Evolutionary conservation across 2,888 invertebrate genomes (phyloP), one percentile per base, ranked within the genome.

Genomic region (Villa cingulata): DNA sequence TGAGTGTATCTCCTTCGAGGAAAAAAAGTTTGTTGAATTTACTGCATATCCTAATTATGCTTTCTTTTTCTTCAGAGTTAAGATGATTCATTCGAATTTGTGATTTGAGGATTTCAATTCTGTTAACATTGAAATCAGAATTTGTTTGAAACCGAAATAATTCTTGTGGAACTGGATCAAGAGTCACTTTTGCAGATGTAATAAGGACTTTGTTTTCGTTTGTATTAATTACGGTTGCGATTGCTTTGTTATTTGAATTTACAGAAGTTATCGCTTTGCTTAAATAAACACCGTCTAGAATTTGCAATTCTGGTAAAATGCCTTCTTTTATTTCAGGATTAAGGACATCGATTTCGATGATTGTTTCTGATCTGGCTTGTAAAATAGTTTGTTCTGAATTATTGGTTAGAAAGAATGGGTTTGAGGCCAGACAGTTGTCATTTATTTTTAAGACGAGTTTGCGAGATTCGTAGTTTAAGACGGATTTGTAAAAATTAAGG

Each of bases 1-100:
- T 32, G 10, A 51, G 34, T 4, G 44, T 20, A 15, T 49, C 49
- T 10, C 42, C 48, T 18, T 48, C 41, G 10, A 48, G 40, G 12
- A 38, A 38, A 46, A 43, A 48, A 7, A 51, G 12, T 32, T 51
- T 43, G 32, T 46, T 48, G 29, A 37, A 50, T 38, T 50, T 37
- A 12, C 37, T 23, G 16, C 47, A 50, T 19, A 45, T 50, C 17
- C 16, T 37, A 4, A 43, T 36, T 9, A 47, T 41, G 12, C 43
- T 37, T 16, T 44, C 36, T 32, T 42, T 38, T 45, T 51, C 45
- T 51, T 62, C 60, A 1, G 42, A 7, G 42, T 61, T 62, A 38
- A 58, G 51, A 47, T 54, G 52, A 20, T 49, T 46, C 19, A 45
- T 32, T 37, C 50, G 46, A 17, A 53, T 18, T 43, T 43, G 27